Evolutionary conservation across 1,140 invertebrate species (phyloP), one percentile per base, ranked within the genome.

Genomic region (Lordiphosa stackelbergi): DNA sequence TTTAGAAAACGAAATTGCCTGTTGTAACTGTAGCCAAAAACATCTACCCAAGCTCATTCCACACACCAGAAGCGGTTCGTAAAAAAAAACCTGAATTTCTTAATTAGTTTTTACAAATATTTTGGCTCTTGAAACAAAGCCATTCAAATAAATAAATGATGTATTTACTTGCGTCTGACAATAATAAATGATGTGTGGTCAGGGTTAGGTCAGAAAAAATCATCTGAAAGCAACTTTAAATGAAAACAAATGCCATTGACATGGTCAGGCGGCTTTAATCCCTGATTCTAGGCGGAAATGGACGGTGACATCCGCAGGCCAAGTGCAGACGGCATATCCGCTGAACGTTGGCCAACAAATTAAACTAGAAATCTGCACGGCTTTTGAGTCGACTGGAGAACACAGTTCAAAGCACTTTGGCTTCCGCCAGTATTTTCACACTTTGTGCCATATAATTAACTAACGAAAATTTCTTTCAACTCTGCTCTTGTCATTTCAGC

Each of bases 401-500:
- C 57, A 41, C 60, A 61, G 77, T 81, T 81, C 77, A 81, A 81
- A 69, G 75, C 66, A 71, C 75, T 75, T 68, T 70, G 54, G 66
- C 58, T 75, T 81, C 77, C 77, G 75, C 53, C 42, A 55, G 38
- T 51, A 60, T 74, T 64, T 68, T 69, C 66, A 72, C 71, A 83
- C 77, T 68, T 83, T 81, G 55, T 53, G 28, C 28, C 57, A 64
- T 53, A 81, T 71, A 75, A 81, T 79, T 81, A 75, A 81, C 77
- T 72, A 72, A 81, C 71, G 12, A 47, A 75, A 81, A 83, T 69
- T 71, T 81, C 72, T 81, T 73, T 71, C 40, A 58, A 53, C 58
- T 84, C 41, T 78, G 77, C 69, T 83, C 59, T 83, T 83, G 73
- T 77, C 72, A 84, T 84, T 84, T 58, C 77, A 73, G 62, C 49